Percentiles rank a stretch among this genome's conserved stretches.
phyloP scores from a whole-genome alignment of 2,888 invertebrate species.

The Brassicogethes aeneus region DNA sequence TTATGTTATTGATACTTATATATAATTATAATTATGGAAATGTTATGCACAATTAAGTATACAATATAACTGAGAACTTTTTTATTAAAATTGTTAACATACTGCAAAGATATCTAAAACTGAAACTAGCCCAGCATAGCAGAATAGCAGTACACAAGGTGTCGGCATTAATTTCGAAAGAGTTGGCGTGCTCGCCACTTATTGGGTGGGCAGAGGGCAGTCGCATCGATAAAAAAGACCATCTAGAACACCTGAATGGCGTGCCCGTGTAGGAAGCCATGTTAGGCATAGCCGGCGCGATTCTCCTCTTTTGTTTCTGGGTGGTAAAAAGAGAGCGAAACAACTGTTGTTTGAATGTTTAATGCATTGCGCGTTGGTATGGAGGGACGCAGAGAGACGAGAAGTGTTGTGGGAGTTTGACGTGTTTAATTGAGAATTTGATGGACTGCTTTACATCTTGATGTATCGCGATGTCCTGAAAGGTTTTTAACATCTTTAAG shows the following conservation, averaged over 20 bases:
- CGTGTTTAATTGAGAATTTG: conserved; percentile 33
- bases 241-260: conserved; percentile 39
- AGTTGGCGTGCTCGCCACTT: no score
- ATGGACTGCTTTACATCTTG: conserved; percentile 28
- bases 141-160: no score
- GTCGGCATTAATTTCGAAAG: conserved; percentile 36
- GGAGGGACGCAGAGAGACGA: conserved; percentile 3
- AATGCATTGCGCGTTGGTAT: conserved; percentile 1
- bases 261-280: conserved; percentile 40
- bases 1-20: no score
- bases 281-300: conserved; percentile 37
- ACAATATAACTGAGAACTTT: no score
- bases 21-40: no score
- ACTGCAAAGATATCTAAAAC: no score
- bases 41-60: no score
- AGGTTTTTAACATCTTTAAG: conserved; percentile 7
- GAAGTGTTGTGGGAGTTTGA: conserved; percentile 21
- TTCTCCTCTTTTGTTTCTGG: conserved; percentile 41
- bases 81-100: no score
- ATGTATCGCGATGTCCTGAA: conserved; percentile 13
- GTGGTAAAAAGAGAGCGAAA: conserved; percentile 34
- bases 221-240: conserved; percentile 34
- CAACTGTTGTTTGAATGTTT: not conserved
- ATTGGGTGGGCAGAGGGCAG: conserved; percentile 40
- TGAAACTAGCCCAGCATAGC: no score